phyloP scores from a whole-genome alignment of 1,140 invertebrate species.

The Drosophila trapezifrons region DNA sequence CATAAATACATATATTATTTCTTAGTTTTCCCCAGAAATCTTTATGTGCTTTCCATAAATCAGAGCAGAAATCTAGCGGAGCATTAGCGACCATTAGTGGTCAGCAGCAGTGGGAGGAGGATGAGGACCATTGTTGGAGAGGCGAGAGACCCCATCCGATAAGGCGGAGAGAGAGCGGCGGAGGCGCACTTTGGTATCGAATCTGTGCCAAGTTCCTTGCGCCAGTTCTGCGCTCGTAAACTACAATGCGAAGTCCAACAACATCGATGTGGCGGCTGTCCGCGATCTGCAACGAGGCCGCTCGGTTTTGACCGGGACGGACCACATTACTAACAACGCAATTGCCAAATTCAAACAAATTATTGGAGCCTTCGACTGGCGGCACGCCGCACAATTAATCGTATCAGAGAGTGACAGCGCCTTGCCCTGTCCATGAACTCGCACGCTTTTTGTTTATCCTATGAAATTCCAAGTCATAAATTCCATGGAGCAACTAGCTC shows the following conservation, averaged over 20 bases:
- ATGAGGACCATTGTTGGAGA: conserved; percentile 48
- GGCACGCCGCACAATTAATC: conserved; percentile 58
- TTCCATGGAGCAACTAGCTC: conserved; percentile 6
- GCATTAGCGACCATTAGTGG: conserved; percentile 44
- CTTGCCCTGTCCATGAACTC: conserved; percentile 16
- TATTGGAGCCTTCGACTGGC: conserved; percentile 64
- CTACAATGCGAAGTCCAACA: conserved; percentile 51
- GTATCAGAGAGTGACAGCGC: conserved; percentile 15
- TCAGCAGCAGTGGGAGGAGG: conserved; percentile 28
- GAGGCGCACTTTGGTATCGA: conserved; percentile 37
- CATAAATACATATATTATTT: conserved; percentile 17
- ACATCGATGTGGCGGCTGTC: conserved; percentile 66
- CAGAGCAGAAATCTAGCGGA: conserved; percentile 66
- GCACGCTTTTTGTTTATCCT: conserved; percentile 5
- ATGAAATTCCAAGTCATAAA: conserved; percentile 8
- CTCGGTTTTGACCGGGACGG: conserved; percentile 35
- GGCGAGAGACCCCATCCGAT: conserved; percentile 25
- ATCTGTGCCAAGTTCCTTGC: conserved; percentile 81
- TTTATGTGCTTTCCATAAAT: conserved; percentile 62
- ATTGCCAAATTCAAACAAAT: conserved; percentile 65
- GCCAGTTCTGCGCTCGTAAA: conserved; percentile 58
- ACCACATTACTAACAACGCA: conserved; percentile 77
- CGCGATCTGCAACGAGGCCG: conserved; percentile 43
- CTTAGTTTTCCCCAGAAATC: conserved; percentile 4
- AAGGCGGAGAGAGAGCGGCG: neutral